Conservation (phyloP, 1,140 invertebrate species). For the Bradynema listronoti region DNA sequence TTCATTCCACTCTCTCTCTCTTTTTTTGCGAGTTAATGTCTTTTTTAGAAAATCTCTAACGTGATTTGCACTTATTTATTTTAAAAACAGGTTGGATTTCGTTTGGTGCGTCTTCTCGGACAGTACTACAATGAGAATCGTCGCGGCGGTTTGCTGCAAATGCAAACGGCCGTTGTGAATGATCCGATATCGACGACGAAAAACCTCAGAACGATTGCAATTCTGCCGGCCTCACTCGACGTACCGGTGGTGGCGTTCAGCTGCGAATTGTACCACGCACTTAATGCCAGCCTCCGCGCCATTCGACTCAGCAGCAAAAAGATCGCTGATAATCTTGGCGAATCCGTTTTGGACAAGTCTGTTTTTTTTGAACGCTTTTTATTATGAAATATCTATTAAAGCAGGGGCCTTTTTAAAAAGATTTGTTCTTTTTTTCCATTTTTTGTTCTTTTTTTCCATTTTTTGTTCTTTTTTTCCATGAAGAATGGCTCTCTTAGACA, state of each 20-base stretch:
- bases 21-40: too few relatives aligned
- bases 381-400: too few relatives aligned
- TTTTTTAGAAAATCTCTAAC: too few relatives aligned
- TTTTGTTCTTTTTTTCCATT: too few relatives aligned
- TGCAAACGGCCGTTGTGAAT: conserved; percentile 8
- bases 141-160: conserved; percentile 14
- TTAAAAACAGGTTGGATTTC: conserved; percentile 61
- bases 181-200: conserved; percentile 53
- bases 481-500: too few relatives aligned
- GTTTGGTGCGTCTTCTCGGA: conserved; percentile 51
- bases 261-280: conserved; percentile 86
- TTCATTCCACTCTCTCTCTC: too few relatives aligned
- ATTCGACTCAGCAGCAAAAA: conserved; percentile 45
- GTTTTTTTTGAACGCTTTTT: too few relatives aligned
- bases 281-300: conserved; percentile 72
- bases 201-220: conserved; percentile 93
- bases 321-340: conserved; percentile 44
- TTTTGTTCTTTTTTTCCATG: too few relatives aligned
- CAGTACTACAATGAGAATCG: conserved; percentile 48
- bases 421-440: too few relatives aligned
- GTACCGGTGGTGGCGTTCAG: conserved; percentile 90
- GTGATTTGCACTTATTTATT: not conserved
- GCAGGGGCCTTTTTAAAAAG: too few relatives aligned
- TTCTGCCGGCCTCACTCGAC: conserved; percentile 84
- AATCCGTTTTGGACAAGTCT: conserved; percentile 49